Base-by-base conservation (phyloP, 2,113 vertebrate genomes). In the Xiphophorus couchianus region DNA sequence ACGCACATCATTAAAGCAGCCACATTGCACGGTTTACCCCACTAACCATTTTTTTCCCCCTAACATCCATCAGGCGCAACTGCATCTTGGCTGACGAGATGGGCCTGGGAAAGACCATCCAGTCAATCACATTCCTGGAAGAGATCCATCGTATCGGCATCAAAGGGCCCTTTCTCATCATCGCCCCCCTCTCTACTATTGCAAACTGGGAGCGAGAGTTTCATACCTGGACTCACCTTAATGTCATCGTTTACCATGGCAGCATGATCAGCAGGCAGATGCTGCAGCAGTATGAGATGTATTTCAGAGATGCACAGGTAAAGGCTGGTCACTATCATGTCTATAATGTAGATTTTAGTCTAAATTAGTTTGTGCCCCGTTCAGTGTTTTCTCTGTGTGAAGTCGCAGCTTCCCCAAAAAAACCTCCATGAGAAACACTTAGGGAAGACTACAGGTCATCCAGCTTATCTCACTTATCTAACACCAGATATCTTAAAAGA, bases 41-140 rank as follows among this genome's bases (percentile, higher is more conserved):
- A n/a, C n/a, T 54, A 29, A 75, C 37, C 3, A 6, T n/a, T n/a
- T 1, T 71, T 44, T 12, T 74, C 39, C 17, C 14, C 39, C 17
- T 5, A 48, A 31, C 42, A n/a, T 35, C 69, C 5, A 10, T 76
- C 84, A 99, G 98, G 82, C 95, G 96, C 80, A 99, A 99, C 93
- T 99, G 98, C 93, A 99, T 99, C 93, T 96, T 99, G 93, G 97
- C 97, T 4, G 97, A 99, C 86, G 98, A 99, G 94, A 99, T 99
- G 98, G 97, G 97, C 86, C 95, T 99, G 80, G 98, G 98, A 33
- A 99, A 99, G 93, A 99, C 98, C 73, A 99, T 99, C 91, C 98
- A 99, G 86, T 99, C 97, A 69, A 98, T 99, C 89, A 99, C 97
- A 64, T 99, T 98, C 94, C 96, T 99, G 65, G 95, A 97, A 25